phyloP scores from a whole-genome alignment of 2,797 vertebrate genomes.

The Austrolebias charrua region DNA sequence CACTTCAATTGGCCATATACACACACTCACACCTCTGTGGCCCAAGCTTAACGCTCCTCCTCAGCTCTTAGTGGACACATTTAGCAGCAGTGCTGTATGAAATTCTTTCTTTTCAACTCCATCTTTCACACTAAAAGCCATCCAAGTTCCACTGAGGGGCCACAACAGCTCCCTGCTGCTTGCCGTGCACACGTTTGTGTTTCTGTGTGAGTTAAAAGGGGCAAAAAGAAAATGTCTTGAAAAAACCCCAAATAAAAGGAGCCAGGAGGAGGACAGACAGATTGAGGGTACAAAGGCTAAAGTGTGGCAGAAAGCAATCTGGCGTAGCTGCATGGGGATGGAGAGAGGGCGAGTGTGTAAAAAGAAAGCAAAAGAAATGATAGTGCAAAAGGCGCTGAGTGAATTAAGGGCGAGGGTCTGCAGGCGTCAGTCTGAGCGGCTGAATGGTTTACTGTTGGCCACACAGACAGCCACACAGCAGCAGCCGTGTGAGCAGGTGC shows the following conservation, averaged over 20 bases:
- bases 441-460: constrained; percentile 77
- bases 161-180: constrained; percentile 56
- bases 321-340: constrained; percentile 26
- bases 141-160: constrained; percentile 49
- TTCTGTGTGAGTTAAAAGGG: constrained; percentile 35
- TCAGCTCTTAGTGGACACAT: constrained; percentile 48
- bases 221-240: constrained; percentile 26
- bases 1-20: constrained; percentile 14
- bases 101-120: constrained; percentile 62
- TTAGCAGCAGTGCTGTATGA: constrained; percentile 42
- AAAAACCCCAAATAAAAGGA: constrained; percentile 11
- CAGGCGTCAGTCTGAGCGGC: constrained; percentile 68
- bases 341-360: constrained; percentile 38
- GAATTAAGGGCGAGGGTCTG: constrained; percentile 63
- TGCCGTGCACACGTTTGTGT: constrained; percentile 54
- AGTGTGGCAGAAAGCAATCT: constrained; percentile 45
- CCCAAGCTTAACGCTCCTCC: constrained; percentile 49
- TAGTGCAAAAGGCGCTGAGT: constrained; percentile 49
- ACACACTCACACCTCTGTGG: constrained; percentile 27
- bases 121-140: constrained; percentile 56
- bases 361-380: constrained; percentile 54
- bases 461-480: constrained; percentile 80
- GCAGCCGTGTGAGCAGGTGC: constrained; percentile 78
- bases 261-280: constrained; percentile 24
- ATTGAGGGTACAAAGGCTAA: constrained; percentile 38